phyloP scores from a whole-genome alignment of 1,140 invertebrate species.

The Dufourea novaeangliae region DNA sequence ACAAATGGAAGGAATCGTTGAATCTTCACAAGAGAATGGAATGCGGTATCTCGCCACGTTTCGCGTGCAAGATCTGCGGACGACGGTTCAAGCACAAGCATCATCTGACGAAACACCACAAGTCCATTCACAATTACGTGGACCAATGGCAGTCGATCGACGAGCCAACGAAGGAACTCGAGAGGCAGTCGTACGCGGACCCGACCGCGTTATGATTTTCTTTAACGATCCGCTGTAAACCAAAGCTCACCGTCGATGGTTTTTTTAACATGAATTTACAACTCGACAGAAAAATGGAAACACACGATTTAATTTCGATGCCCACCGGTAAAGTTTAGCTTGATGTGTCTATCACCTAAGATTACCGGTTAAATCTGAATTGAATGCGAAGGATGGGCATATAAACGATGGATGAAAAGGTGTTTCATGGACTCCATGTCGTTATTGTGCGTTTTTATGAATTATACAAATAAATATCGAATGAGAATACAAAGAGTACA shows the following conservation, averaged over 20 bases:
- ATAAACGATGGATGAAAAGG: too few relatives aligned
- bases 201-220: neutral
- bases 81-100: slow-evolving; percentile 72
- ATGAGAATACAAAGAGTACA: neutral
- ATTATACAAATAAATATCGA: neutral
- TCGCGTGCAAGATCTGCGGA: slow-evolving; percentile 76
- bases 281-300: too few relatives aligned
- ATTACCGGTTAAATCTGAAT: too few relatives aligned
- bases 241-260: neutral
- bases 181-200: neutral
- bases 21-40: slow-evolving; percentile 77
- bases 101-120: slow-evolving; percentile 74
- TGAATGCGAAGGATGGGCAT: too few relatives aligned
- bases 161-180: neutral
- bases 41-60: slow-evolving; percentile 79
- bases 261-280: too few relatives aligned
- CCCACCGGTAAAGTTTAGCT: too few relatives aligned
- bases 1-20: slow-evolving; percentile 76
- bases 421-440: too few relatives aligned
- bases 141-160: neutral
- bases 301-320: too few relatives aligned
- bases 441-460: neutral
- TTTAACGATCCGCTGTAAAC: neutral
- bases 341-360: too few relatives aligned
- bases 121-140: slow-evolving; percentile 66